Base-by-base conservation (phyloP, 1,140 invertebrate species). In the Heliconius eleuchia region DNA sequence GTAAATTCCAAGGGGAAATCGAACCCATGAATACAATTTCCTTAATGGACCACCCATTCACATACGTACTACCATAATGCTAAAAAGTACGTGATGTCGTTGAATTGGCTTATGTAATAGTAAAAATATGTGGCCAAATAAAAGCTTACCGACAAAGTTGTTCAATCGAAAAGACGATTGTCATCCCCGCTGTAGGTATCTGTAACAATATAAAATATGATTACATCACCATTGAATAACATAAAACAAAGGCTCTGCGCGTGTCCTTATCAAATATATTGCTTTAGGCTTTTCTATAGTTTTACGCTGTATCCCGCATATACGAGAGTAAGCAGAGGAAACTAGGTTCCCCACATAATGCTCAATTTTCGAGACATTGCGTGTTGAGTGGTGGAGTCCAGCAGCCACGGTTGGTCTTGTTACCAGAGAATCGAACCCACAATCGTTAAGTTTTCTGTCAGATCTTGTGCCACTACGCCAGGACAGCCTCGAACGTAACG, bases 121-220 rank as follows among this genome's bases (percentile, higher is more conserved):
- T 13, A 52, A 19, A 52, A 52, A 23, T 42, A 46, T 46, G 13
- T 46, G 42, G 42, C 13, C 1, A 46, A 23, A 60, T 3, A 42
- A 42, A 52, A 81, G 46, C 82, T 66, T 83, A 86, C 85, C 83
- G 82, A 78, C 77, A 81, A 66, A 74, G 75, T 77, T 60, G 75
- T 82, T 34, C 76, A 60, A 46, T 71, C 78, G 46, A 46, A 75
- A 78, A 80, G 46, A 73, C 70, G 76, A 74, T 77, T 78, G 78
- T 83, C 85, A 86, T 86, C 71, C 81, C 84, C 80, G 78, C 60
- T 42, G 23, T 66, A 60, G 18, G 55, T 79, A 83, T 85, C 85
- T 86, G 85, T n/a, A 86, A 86, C 81, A 82, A 84, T 80, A 80
- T 7, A 71, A 76, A 27, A 71, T 66, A 6, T 3, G 60, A 30